A percentile compares a stretch with the other conserved stretches of the same genome.
phyloP scores from a whole-genome alignment of 2,113 vertebrate species.

The Epinephelus lanceolatus region DNA sequence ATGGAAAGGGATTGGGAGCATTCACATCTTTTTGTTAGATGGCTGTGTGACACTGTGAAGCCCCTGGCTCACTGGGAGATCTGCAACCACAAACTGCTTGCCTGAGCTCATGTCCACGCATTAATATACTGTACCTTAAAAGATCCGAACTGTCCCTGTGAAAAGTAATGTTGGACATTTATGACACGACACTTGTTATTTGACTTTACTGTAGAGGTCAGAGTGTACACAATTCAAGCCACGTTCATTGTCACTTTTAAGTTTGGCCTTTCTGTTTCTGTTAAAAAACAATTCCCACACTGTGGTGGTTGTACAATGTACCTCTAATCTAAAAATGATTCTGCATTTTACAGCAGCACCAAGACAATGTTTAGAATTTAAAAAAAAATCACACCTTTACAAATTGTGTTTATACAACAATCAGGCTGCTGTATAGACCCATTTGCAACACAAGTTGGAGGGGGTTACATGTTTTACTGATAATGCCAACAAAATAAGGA shows the following conservation, averaged over 20 bases:
- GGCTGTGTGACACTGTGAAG: neutral
- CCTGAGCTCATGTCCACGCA: constrained; percentile 7
- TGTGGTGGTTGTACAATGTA: neutral
- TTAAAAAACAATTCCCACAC: neutral
- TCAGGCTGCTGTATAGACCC: neutral
- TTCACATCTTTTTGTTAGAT: neutral
- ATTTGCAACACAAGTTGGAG: neutral
- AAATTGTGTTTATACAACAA: neutral
- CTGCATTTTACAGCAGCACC: neutral
- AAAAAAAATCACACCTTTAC: neutral
- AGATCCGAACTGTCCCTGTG: neutral
- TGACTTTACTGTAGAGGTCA: neutral
- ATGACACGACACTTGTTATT: neutral
- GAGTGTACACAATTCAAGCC: neutral
- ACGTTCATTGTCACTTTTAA: neutral
- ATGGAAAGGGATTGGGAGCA: neutral
- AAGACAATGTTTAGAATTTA: neutral
- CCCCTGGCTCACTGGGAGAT: neutral
- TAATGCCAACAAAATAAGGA: neutral
- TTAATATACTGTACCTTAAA: neutral
- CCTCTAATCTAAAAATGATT: neutral
- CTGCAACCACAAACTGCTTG: neutral
- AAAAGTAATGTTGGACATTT: neutral
- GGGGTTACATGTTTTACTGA: neutral
- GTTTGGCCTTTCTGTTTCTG: neutral